Percentiles rank a stretch among this genome's conserved stretches.
These are phyloP conservation scores for Pollimyrus isidori DNA, from an alignment of 2,113 vertebrate species.

Conservation along the genomic window DNA sequence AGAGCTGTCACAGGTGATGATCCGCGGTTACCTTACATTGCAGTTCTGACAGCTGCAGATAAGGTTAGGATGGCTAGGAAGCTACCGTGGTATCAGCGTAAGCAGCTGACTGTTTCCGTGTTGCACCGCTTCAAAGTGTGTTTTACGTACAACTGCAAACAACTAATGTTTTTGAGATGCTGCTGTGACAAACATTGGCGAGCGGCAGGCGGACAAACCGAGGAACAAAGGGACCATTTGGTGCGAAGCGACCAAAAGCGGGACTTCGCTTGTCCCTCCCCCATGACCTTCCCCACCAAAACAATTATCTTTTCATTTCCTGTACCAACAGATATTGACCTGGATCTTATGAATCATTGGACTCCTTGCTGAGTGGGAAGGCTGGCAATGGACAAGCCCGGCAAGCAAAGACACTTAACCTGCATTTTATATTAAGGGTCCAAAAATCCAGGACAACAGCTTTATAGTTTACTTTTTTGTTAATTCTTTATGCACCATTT, in stretches of 20 bases:
- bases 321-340: not conserved
- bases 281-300: not conserved
- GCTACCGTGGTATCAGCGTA: not conserved
- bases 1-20: slow-evolving; percentile 5
- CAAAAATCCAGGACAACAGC: not conserved
- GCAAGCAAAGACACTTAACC: not conserved
- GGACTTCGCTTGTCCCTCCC: not conserved
- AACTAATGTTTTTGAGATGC: not conserved
- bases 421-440: not conserved
- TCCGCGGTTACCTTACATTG: not conserved
- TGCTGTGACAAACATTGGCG: not conserved
- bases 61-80: not conserved
- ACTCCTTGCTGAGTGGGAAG: not conserved
- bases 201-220: not conserved
- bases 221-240: not conserved
- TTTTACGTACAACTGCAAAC: not conserved
- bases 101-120: not conserved
- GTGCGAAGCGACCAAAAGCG: not conserved
- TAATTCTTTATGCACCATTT: not conserved
- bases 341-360: not conserved
- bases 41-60: not conserved
- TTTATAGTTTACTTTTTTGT: not conserved
- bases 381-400: not conserved
- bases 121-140: not conserved
- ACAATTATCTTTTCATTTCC: not conserved